Evolutionary conservation across 2,888 invertebrate genomes (phyloP).

Genomic region (Xylota sylvarum): DNA sequence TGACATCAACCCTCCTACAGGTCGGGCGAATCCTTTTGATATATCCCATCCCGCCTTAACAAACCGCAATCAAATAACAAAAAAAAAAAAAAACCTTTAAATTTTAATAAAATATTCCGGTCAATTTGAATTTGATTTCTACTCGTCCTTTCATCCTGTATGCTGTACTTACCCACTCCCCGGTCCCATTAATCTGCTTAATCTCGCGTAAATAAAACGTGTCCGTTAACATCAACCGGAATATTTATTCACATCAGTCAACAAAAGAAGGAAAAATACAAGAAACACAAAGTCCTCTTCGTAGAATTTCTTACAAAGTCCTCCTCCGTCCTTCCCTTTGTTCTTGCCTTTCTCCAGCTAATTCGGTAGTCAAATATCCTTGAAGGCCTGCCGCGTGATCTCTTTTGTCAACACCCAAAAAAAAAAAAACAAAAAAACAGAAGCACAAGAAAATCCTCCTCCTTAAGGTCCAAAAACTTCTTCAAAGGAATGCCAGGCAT

Average conservation of each 20-base stretch:
- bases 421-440: slow-evolving; percentile 19
- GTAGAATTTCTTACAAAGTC: slow-evolving; percentile 31
- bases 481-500: slow-evolving; percentile 82
- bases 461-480: slow-evolving; percentile 69
- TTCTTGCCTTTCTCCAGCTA: slow-evolving; percentile 22
- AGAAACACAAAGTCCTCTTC: slow-evolving; percentile 28
- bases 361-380: slow-evolving; percentile 63
- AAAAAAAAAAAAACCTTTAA: slow-evolving; percentile 65
- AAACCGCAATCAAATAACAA: slow-evolving; percentile 69
- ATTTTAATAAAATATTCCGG: slow-evolving; percentile 80
- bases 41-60: not conserved
- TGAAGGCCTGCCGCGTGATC: slow-evolving; percentile 56
- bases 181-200: slow-evolving; percentile 77
- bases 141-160: slow-evolving; percentile 35
- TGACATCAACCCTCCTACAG: slow-evolving; percentile 58
- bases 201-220: slow-evolving; percentile 80
- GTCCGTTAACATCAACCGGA: slow-evolving; percentile 70
- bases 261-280: slow-evolving; percentile 25
- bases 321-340: not conserved
- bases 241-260: slow-evolving; percentile 69
- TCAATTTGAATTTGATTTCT: slow-evolving; percentile 80
- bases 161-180: not conserved
- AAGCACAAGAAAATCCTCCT: slow-evolving; percentile 45
- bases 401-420: slow-evolving; percentile 69
- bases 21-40: slow-evolving; percentile 60